Evolutionary conservation across 2,113 vertebrate genomes (phyloP).

Genomic region (Cygnus atratus): DNA sequence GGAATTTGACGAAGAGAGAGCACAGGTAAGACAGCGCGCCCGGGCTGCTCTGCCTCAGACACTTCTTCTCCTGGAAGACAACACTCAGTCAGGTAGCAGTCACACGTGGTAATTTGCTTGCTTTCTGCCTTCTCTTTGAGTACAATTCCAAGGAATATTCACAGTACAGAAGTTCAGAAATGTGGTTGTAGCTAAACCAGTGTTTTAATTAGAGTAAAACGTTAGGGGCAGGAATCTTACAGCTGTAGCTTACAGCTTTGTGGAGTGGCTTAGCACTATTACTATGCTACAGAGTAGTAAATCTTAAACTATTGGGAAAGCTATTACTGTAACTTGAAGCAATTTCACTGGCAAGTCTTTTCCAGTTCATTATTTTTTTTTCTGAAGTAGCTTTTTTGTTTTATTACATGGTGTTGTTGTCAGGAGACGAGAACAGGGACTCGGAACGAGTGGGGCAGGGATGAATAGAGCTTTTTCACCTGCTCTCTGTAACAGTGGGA

Average conservation of each 20-base stretch:
- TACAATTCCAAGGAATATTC: neutral
- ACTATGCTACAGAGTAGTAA: neutral
- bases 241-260: neutral
- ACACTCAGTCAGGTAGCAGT: rapidly evolving
- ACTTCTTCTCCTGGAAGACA: neutral
- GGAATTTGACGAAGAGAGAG: conserved; percentile 97
- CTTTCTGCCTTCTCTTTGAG: neutral
- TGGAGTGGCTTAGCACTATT: neutral
- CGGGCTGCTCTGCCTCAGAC: neutral
- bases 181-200: neutral
- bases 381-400: neutral
- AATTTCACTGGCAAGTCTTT: neutral
- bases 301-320: neutral
- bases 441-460: neutral
- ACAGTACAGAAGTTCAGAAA: neutral
- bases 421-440: neutral
- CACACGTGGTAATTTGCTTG: neutral
- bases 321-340: neutral
- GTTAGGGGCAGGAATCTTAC: neutral
- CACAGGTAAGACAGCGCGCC: conserved; percentile 84
- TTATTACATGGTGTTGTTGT: neutral
- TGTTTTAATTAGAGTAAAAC: neutral
- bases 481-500: neutral
- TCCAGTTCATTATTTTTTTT: neutral
- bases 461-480: neutral